Evolutionary conservation across 1,140 invertebrate genomes (phyloP).

Genomic region (Neuroterus valhalla): DNA sequence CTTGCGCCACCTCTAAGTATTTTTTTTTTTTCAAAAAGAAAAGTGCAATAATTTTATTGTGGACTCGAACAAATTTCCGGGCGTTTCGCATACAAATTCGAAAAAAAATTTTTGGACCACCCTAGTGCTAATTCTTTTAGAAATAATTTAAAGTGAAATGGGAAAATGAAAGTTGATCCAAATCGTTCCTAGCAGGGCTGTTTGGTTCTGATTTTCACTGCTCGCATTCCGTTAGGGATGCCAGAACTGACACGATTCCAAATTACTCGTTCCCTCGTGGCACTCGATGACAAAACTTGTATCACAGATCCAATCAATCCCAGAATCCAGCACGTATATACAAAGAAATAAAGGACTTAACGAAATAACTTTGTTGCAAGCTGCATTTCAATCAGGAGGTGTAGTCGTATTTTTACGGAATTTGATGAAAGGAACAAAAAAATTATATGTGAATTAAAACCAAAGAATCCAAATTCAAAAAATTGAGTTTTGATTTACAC

Average conservation of each 20-base stretch:
- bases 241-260: constrained; percentile 14
- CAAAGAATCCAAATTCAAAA: too few relatives aligned
- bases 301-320: constrained; percentile 13
- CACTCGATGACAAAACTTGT: constrained; percentile 29
- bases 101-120: too few relatives aligned
- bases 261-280: constrained; percentile 24
- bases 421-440: too few relatives aligned
- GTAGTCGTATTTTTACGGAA: too few relatives aligned
- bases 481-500: too few relatives aligned
- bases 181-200: neutral
- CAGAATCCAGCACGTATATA: neutral
- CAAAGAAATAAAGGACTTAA: neutral
- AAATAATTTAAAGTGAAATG: neutral
- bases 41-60: too few relatives aligned
- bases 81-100: too few relatives aligned
- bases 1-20: too few relatives aligned
- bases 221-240: constrained; percentile 18
- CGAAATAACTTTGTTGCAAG: neutral
- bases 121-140: neutral
- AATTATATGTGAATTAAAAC: too few relatives aligned
- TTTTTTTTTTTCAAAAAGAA: too few relatives aligned
- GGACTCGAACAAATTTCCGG: too few relatives aligned
- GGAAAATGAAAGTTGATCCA: neutral
- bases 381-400: neutral
- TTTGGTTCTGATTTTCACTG: constrained; percentile 1